Evolutionary conservation across 2,113 vertebrate genomes (phyloP).

Genomic region (Suricata suricatta): DNA sequence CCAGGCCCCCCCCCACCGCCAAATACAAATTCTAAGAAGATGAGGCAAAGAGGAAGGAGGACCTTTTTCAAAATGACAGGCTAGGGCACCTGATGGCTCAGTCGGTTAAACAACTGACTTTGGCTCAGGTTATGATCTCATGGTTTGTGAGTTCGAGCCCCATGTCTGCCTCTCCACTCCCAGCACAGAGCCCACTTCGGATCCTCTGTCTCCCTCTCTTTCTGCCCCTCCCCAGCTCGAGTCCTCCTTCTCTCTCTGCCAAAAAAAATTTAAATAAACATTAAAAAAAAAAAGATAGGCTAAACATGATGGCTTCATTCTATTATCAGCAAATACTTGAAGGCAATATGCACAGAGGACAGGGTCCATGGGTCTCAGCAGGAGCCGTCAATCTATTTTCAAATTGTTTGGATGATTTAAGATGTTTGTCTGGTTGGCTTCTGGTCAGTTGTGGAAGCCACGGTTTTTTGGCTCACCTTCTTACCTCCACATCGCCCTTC

Average conservation of each 20-base stretch:
- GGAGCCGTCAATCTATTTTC: background rate
- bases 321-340: background rate
- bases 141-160: background rate
- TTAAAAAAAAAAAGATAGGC: background rate
- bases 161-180: too few relatives aligned
- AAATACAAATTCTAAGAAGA: too few relatives aligned
- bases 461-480: background rate
- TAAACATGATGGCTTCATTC: background rate
- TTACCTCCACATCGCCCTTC: background rate
- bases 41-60: too few relatives aligned
- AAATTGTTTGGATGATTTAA: background rate
- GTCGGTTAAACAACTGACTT: background rate
- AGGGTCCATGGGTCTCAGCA: background rate
- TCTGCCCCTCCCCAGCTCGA: background rate
- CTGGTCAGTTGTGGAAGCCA: background rate
- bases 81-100: background rate
- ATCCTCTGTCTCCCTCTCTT: background rate
- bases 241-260: background rate
- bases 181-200: background rate
- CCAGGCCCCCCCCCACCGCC: too few relatives aligned
- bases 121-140: background rate
- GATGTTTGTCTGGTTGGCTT: background rate
- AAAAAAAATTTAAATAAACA: background rate
- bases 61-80: too few relatives aligned
- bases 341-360: background rate